Percentiles rank a stretch among this genome's conserved stretches.
phyloP scores from a whole-genome alignment of 2,113 vertebrate species.

The Lathamus discolor region DNA sequence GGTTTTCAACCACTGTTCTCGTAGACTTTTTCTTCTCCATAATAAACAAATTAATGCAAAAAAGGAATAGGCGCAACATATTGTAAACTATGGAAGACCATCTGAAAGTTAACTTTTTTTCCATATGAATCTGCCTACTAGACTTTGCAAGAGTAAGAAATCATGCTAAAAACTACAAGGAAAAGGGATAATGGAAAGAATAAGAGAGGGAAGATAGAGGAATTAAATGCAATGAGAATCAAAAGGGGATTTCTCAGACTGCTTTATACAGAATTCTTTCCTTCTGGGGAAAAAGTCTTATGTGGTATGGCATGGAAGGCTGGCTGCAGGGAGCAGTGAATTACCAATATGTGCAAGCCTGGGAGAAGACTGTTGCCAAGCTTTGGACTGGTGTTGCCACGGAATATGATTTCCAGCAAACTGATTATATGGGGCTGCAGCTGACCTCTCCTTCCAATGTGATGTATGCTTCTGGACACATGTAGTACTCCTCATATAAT shows the following conservation, averaged over 20 bases:
- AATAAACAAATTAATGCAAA: not conserved
- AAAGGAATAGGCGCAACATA: not conserved
- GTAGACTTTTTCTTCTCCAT: not conserved
- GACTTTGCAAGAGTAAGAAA: not conserved
- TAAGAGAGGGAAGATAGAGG: not conserved
- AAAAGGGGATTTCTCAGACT: not conserved
- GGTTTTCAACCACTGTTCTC: not conserved
- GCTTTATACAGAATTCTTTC: not conserved
- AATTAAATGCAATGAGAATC: not conserved
- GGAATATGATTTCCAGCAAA: not conserved
- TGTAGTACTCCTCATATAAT: not conserved
- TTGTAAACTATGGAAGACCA: not conserved
- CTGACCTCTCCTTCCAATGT: not conserved
- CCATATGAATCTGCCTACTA: not conserved
- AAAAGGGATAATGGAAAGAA: not conserved
- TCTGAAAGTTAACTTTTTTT: not conserved
- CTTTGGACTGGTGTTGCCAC: not conserved
- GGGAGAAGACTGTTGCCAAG: not conserved
- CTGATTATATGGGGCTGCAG: not conserved
- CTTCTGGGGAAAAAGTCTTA: not conserved
- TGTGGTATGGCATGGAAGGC: not conserved
- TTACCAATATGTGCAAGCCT: not conserved
- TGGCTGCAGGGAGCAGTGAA: not conserved
- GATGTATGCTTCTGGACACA: not conserved
- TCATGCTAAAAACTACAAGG: not conserved